A percentile compares a stretch with the other conserved stretches of the same genome.
Conservation (phyloP, 2,113 vertebrate species). For the Micromys minutus region DNA sequence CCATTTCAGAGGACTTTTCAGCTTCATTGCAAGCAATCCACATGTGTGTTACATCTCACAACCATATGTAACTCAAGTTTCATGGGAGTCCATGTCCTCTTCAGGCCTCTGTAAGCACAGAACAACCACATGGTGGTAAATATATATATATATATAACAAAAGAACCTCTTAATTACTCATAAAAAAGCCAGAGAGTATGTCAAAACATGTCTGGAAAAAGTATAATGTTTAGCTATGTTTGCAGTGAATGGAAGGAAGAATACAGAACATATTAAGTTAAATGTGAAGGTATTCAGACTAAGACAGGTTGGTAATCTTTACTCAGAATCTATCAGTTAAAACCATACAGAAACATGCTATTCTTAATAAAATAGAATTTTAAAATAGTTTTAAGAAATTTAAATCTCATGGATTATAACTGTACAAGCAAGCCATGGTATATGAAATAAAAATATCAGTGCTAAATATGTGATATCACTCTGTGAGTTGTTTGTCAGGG, state of each 20-base stretch:
- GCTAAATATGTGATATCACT: background rate
- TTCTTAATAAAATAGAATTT: background rate
- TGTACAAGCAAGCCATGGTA: background rate
- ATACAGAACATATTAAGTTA: background rate
- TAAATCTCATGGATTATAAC: background rate
- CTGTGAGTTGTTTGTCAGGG: background rate
- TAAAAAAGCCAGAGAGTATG: background rate
- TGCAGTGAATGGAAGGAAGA: background rate
- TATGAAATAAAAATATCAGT: background rate
- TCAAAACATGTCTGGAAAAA: background rate
- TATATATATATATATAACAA: background rate
- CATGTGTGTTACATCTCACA: background rate
- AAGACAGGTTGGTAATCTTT: background rate
- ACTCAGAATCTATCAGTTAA: background rate
- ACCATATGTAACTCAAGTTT: background rate
- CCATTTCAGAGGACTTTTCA: background rate
- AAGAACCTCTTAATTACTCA: background rate
- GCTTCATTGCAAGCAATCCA: background rate
- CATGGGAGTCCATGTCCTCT: background rate
- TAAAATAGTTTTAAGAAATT: background rate
- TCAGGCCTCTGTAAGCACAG: background rate
- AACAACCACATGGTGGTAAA: background rate
- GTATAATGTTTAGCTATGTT: background rate
- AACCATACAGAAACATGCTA: background rate
- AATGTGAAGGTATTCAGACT: background rate